Conservation (phyloP, 2,797 vertebrate genomes). For the Enteromius paludinosus region DNA sequence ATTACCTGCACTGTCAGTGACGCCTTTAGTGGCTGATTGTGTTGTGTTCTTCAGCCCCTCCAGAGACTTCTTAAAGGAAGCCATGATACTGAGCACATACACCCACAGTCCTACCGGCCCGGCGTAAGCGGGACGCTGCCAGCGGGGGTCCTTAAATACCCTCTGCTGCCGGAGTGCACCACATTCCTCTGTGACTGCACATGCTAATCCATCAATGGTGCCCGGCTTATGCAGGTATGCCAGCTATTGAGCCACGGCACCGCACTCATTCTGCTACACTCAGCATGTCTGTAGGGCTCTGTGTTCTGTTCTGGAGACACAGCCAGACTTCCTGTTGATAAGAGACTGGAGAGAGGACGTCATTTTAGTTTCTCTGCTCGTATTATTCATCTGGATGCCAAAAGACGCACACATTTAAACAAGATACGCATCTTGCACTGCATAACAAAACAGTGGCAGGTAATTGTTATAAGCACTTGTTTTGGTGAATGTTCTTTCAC, state of each 20-base stretch:
- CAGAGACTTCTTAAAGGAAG: conserved; percentile 81
- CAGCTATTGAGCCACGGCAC: conserved; percentile 63
- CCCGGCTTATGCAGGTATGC: conserved; percentile 70
- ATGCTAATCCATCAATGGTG: conserved; percentile 70
- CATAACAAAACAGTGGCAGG: too few relatives aligned
- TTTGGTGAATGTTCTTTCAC: not conserved
- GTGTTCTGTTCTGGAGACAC: conserved; percentile 30
- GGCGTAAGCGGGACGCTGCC: conserved; percentile 54
- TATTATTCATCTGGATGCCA: not conserved
- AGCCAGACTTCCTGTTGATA: conserved; percentile 55
- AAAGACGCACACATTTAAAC: not conserved
- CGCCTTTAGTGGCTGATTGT: conserved; percentile 73
- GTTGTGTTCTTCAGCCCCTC: conserved; percentile 74
- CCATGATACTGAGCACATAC: conserved; percentile 70
- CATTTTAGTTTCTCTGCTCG: not conserved
- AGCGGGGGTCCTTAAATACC: conserved; percentile 73
- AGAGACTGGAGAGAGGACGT: not conserved
- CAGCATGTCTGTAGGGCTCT: conserved; percentile 68
- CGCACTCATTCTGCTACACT: conserved; percentile 56
- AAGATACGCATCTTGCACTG: not conserved
- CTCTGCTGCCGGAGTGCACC: conserved; percentile 57
- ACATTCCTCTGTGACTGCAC: conserved; percentile 74
- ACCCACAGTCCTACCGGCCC: conserved; percentile 48
- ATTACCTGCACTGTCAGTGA: conserved; percentile 75
- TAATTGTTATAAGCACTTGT: not conserved